phyloP scores from a whole-genome alignment of 1,140 invertebrate species.

The Diorhabda elongata region DNA sequence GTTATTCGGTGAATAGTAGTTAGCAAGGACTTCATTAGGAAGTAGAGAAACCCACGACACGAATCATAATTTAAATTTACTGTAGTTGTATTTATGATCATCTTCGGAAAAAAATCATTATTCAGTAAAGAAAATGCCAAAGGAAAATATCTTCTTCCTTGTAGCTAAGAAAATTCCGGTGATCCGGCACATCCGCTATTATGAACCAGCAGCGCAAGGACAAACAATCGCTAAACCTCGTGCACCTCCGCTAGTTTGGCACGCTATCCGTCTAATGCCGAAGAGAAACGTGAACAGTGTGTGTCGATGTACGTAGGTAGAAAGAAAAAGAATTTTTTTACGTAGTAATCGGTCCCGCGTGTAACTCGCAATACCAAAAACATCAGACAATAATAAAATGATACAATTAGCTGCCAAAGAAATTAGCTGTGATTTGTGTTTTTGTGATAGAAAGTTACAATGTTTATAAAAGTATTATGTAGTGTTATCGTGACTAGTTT shows the following conservation, averaged over 20 bases:
- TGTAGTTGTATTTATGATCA: too few species aligned
- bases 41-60: too few species aligned
- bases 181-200: too few species aligned
- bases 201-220: neutral
- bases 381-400: neutral
- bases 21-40: too few species aligned
- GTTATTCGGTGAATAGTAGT: too few species aligned
- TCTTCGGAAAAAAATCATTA: too few species aligned
- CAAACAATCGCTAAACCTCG: neutral
- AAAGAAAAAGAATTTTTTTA: neutral
- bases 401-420: neutral
- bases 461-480: neutral
- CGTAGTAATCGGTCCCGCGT: neutral
- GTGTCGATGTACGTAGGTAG: neutral
- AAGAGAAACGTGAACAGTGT: neutral
- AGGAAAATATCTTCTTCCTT: too few species aligned
- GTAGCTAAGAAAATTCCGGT: too few species aligned
- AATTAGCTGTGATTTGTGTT: neutral
- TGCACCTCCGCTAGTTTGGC: neutral
- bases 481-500: neutral
- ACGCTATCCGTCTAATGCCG: neutral
- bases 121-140: too few species aligned
- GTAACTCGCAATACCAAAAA: neutral
- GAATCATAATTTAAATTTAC: too few species aligned
- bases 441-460: neutral